A percentile compares a stretch with the other conserved stretches of the same genome.
Evolutionary conservation across 2,113 vertebrate genomes (phyloP).

Genomic region (Paradisaea rubra): DNA sequence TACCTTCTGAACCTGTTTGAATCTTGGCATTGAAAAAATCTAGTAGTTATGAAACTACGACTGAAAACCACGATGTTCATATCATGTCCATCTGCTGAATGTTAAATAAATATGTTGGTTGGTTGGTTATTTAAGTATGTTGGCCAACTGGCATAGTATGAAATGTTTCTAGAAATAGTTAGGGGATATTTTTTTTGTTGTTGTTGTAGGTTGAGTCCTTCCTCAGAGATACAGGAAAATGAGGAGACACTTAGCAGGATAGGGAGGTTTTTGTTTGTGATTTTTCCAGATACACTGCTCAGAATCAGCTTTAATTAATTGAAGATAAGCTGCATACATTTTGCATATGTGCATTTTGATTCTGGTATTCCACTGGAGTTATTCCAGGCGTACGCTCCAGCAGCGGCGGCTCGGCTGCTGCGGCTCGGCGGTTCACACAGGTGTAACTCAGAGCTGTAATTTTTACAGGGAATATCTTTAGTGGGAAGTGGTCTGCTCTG

Average conservation of each 20-base stretch:
- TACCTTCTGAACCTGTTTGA: constrained; percentile 72
- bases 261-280: constrained; percentile 49
- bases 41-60: constrained; percentile 90
- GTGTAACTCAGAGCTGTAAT: not conserved
- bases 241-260: constrained; percentile 31
- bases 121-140: constrained; percentile 78
- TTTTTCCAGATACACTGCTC: constrained; percentile 44
- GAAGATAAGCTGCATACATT: constrained; percentile 45
- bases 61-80: constrained; percentile 96
- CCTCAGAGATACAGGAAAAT: constrained; percentile 30
- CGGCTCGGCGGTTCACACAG: not conserved
- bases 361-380: constrained; percentile 38
- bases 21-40: constrained; percentile 75
- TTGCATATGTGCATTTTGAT: constrained; percentile 60
- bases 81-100: constrained; percentile 97
- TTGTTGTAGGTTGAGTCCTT: constrained; percentile 64
- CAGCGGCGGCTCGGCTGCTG: not conserved
- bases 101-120: constrained; percentile 85
- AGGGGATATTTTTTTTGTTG: constrained; percentile 57
- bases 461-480: not conserved
- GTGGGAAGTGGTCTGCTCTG: not conserved
- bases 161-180: constrained; percentile 74
- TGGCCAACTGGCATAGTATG: constrained; percentile 76
- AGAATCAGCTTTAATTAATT: constrained; percentile 61
- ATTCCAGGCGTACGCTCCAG: constrained; percentile 8